Percentiles rank a stretch among this genome's conserved stretches.
Conservation (phyloP, 2,113 vertebrate genomes). For the Prietella phreatophila region DNA sequence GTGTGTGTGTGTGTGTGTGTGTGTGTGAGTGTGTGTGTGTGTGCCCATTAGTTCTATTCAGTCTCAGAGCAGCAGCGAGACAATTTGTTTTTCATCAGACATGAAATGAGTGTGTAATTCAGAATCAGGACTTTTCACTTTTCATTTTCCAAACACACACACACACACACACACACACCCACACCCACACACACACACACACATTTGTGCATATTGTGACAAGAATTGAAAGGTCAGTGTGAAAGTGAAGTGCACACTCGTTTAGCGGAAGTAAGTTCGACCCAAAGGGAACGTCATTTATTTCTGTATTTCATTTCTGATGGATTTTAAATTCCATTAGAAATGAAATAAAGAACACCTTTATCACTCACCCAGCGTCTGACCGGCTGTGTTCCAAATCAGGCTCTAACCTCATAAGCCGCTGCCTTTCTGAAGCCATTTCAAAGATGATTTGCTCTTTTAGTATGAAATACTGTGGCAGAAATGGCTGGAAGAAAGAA, state of each 20-base stretch:
- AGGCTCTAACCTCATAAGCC: background rate
- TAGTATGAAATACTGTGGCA: background rate
- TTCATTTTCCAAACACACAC: background rate
- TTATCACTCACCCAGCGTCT: background rate
- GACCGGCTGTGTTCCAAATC: conserved; percentile 9
- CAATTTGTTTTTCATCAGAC: conserved; percentile 31
- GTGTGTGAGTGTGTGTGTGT: conserved; percentile 13
- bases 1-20: conserved; percentile 6
- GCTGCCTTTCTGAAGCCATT: background rate
- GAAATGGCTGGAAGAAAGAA: background rate
- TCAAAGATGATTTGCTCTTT: background rate
- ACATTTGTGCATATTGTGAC: background rate
- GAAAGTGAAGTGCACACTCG: background rate
- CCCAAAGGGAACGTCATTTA: background rate
- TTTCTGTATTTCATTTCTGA: conserved; percentile 8
- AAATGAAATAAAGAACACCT: background rate
- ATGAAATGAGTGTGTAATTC: conserved; percentile 35
- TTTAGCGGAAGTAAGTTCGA: background rate
- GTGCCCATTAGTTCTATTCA: background rate
- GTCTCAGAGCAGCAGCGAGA: conserved; percentile 18
- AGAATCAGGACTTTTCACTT: conserved; percentile 31
- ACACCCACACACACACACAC: background rate
- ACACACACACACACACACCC: background rate
- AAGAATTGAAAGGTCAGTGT: background rate
- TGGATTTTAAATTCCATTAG: background rate